These are phyloP conservation scores for Diplodus sargus DNA, from an alignment of 2,797 vertebrate species.

Conservation along the genomic window DNA sequence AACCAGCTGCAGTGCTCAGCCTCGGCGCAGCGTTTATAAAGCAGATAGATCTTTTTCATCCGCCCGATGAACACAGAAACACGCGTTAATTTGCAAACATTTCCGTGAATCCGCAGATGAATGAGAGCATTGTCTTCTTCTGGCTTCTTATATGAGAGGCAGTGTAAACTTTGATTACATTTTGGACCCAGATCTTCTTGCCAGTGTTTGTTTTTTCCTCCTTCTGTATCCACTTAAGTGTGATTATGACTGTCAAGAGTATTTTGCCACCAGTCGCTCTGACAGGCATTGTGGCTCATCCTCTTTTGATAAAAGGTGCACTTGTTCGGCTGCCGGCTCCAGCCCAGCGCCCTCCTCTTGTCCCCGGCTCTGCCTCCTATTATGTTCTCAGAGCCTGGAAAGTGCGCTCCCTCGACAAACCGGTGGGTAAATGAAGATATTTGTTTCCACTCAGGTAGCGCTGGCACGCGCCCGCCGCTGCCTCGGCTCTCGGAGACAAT, in stretches of 20 bases:
- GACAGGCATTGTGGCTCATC: slow-evolving; percentile 50
- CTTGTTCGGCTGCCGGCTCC: slow-evolving; percentile 65
- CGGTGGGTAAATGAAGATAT: slow-evolving; percentile 86
- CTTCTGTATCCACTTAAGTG: slow-evolving; percentile 39
- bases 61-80: background rate
- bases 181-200: background rate
- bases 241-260: slow-evolving; percentile 45
- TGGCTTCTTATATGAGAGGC: background rate
- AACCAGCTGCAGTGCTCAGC: background rate
- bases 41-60: background rate
- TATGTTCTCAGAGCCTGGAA: slow-evolving; percentile 55
- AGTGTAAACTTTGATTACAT: slow-evolving; percentile 23
- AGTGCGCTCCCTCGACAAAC: slow-evolving; percentile 72
- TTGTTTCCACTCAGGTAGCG: slow-evolving; percentile 89
- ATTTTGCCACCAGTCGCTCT: slow-evolving; percentile 57
- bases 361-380: slow-evolving; percentile 60
- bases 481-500: slow-evolving; percentile 92
- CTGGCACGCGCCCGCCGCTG: slow-evolving; percentile 82
- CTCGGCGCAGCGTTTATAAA: background rate
- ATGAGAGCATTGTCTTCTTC: background rate
- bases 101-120: background rate
- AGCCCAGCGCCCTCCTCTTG: slow-evolving; percentile 46
- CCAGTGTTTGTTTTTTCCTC: slow-evolving; percentile 15
- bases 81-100: slow-evolving; percentile 6
- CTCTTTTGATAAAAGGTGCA: slow-evolving; percentile 74